phyloP scores from a whole-genome alignment of 1,140 invertebrate genomes.

The Tetragnatha versicolor region DNA sequence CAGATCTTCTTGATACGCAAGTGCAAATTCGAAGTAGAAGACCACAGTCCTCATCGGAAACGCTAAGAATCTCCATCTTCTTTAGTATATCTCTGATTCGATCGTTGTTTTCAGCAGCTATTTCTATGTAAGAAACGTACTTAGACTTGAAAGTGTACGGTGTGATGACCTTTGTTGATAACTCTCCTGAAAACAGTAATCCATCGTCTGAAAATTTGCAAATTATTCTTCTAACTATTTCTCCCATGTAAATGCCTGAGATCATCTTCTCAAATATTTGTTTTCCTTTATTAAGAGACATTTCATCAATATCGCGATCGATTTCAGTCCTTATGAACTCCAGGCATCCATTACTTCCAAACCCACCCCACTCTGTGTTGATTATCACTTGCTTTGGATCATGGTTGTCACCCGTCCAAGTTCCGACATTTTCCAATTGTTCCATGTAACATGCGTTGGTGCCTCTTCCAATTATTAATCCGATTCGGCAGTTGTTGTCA shows the following conservation, averaged over 20 bases:
- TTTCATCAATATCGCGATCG: conserved; percentile 60
- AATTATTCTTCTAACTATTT: conserved; percentile 72
- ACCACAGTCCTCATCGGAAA: conserved; percentile 84
- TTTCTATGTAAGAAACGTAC: conserved; percentile 96
- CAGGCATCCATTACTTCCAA: conserved; percentile 62
- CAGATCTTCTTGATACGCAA: conserved; percentile 87
- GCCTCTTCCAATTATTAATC: conserved; percentile 86
- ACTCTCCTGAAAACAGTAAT: conserved; percentile 76
- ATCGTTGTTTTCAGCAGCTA: conserved; percentile 58
- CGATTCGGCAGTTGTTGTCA: conserved; percentile 83
- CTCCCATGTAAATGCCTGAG: conserved; percentile 73
- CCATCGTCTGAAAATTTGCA: conserved; percentile 78
- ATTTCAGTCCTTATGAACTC: conserved; percentile 61
- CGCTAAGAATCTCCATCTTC: conserved; percentile 72
- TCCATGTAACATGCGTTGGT: conserved; percentile 98
- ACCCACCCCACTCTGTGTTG: conserved; percentile 64
- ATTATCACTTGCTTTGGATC: conserved; percentile 61
- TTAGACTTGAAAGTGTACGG: conserved; percentile 73
- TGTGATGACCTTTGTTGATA: conserved; percentile 67
- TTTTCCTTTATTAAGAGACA: conserved; percentile 60
- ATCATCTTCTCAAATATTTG: conserved; percentile 82
- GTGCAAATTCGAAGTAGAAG: conserved; percentile 90
- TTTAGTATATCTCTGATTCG: conserved; percentile 56
- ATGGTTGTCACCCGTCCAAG: conserved; percentile 46
- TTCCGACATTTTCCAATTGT: conserved; percentile 75